These are phyloP conservation scores for Nyctalus aviator DNA, from an alignment of 2,797 vertebrate genomes.

Conservation along the genomic window DNA sequence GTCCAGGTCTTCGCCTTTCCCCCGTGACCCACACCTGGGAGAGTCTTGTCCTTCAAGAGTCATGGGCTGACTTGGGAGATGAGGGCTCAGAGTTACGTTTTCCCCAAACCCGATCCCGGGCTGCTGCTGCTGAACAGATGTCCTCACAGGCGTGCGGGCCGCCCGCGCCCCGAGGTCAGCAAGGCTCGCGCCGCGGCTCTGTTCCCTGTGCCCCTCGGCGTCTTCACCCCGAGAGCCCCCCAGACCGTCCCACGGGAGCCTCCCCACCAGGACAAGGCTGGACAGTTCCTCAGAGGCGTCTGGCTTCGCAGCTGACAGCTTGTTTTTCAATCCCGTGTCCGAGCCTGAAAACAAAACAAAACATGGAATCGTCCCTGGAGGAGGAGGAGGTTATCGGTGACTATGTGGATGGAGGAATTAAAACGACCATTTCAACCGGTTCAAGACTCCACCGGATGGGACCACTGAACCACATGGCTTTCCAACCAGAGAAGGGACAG, in stretches of 20 bases:
- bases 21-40: background rate
- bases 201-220: background rate
- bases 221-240: background rate
- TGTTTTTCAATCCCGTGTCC: constrained; percentile 33
- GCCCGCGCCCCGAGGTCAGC: accelerated
- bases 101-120: background rate
- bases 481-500: background rate
- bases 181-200: no score
- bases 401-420: background rate
- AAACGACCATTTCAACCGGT: background rate
- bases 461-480: background rate
- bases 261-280: background rate
- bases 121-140: background rate
- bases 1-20: background rate
- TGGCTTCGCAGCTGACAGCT: background rate
- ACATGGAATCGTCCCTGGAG: background rate
- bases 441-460: background rate
- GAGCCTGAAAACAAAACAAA: constrained; percentile 47
- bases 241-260: background rate
- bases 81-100: background rate
- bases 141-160: background rate
- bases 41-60: background rate
- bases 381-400: background rate
- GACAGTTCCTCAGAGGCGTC: background rate
- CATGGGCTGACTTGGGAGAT: background rate